Base-by-base conservation (phyloP, 2,113 vertebrate species). In the Hippocampus barbouri region DNA sequence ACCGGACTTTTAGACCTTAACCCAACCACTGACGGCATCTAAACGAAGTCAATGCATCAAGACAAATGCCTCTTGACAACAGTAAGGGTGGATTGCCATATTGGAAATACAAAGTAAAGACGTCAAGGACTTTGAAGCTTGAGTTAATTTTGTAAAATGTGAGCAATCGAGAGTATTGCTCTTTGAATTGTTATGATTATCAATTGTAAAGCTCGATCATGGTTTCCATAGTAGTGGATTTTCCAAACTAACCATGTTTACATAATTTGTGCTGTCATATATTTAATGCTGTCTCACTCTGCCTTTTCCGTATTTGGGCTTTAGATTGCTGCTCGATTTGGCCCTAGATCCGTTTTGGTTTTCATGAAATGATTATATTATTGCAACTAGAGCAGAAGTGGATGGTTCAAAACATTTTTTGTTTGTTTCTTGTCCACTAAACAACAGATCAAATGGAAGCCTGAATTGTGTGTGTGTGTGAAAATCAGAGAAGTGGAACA, bases 131-230 rank as follows among this genome's bases (percentile, higher is more conserved):
- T 47, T 70, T 40, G 45, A 75, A 63, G 40, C 41, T 72, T 62
- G 64, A 66, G 45, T n/a, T 73, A 20, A 66, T 25, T 77, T 12
- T n/a, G 68, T 43, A 51, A 7, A 51, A 73, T 69, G 70, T 15
- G 14, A 66, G 51, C 27, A 68, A 11, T 69, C 59, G 9, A 43
- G 3, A 27, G 67, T 25, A 65, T 40, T 20, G 20, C 27, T 64
- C 14, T 40, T 61, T 16, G n/a, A 57, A 20, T 66, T 67, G 38
- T 11, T 41, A 12, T 23, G 40, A 65, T 25, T 8, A 23, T 15
- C 21, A 15, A n/a, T 12, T 64, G n/a, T n/a, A 41, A 40, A n/a
- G 60, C 60, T 56, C 2, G 1, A 69, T 9, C 41, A 45, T n/a
- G 23, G n/a, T 11, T 68, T 71, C 8, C 25, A 43, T 0, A 15